Base-by-base conservation (phyloP, 2,888 invertebrate species). In the Euzetes globulus region DNA sequence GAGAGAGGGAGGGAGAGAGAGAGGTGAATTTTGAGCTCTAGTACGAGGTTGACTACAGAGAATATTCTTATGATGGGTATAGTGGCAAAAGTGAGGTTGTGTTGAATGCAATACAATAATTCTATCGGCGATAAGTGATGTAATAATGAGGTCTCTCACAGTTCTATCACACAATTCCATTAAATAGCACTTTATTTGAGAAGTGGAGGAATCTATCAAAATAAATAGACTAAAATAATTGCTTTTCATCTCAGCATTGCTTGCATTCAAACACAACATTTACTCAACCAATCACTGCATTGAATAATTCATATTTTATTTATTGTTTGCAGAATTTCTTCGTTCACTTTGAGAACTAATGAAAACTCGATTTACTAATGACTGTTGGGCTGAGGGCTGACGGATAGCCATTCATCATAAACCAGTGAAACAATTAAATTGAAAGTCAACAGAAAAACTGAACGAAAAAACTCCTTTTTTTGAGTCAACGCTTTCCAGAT, bases 141-240 rank as follows among this genome's bases (percentile, higher is more conserved):
- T 17, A 33, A 37, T 37, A 65, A 65, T 65, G 65, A 65, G 65
- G 37, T 65, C 33, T 37, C 19, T 13, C 15, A 19, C 33, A 65
- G 65, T 65, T n/a, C 15, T 63, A 63, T 63, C 27, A 63, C 27
- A 63, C 29, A 63, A 58, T 29, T 11, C 17, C 27, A 63, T 63
- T 63, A 29, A 33, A 63, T 63, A 55, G 9, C 63, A 63, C 63
- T 63, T 65, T 65, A 65, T 37, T 37, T 29, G 25, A 63, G 63
- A 37, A 29, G 19, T 17, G 37, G 37, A 65, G 41, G 27, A 65
- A 65, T 65, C 63, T 29, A 65, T 65, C 65, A 65, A 65, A 37
- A 33, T 33, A 29, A 65, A 29, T 63, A 63, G 29, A 65, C n/a
- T 19, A 65, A 37, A 65, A 65, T 65, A 37, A 65, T 65, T 58